These are phyloP conservation scores for Chamaea fasciata DNA, from an alignment of 2,113 vertebrate genomes.

Conservation along the genomic window DNA sequence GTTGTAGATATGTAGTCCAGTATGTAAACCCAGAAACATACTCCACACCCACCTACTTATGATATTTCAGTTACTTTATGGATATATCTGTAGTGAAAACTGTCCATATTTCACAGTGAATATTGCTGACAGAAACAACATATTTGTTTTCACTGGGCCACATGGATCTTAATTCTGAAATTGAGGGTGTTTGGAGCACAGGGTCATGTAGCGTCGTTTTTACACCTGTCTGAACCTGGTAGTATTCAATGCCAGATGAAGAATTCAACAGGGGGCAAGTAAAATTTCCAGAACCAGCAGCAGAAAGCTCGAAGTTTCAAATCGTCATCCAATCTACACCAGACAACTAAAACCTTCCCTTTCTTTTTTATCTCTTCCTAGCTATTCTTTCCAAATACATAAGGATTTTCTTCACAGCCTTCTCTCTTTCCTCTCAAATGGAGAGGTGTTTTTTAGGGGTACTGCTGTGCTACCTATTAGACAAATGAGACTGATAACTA, in stretches of 20 bases:
- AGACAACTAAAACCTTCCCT: background rate
- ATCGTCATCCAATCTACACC: background rate
- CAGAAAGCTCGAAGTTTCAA: background rate
- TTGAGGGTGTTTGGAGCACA: background rate
- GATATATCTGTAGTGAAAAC: background rate
- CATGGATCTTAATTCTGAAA: background rate
- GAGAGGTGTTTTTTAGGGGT: background rate
- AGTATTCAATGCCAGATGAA: background rate
- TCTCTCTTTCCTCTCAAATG: background rate
- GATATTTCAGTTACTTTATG: background rate
- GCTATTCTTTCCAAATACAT: background rate
- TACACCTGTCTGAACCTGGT: background rate
- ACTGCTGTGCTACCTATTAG: background rate
- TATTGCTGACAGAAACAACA: background rate
- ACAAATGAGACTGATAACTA: background rate
- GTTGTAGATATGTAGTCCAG: accelerated
- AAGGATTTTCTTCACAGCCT: background rate
- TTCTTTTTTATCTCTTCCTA: background rate
- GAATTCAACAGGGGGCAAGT: background rate
- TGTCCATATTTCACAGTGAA: background rate
- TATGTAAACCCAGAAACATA: background rate
- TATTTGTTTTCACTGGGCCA: background rate
- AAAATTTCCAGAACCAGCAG: background rate
- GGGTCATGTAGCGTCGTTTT: background rate
- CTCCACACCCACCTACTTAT: background rate